Evolutionary conservation across 1,140 invertebrate species (phyloP).

Genomic region (Anastrepha ludens): DNA sequence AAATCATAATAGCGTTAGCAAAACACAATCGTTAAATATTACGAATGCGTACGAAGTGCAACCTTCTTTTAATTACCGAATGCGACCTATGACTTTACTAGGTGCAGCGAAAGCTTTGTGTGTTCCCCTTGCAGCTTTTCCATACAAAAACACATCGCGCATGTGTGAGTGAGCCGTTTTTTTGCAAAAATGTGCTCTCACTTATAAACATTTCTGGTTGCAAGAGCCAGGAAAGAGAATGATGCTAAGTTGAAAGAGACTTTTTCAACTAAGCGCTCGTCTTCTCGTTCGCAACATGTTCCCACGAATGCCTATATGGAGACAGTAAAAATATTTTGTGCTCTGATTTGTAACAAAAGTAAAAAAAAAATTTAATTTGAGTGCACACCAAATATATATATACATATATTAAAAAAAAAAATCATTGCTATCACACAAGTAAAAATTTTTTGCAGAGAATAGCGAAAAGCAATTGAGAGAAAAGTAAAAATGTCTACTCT

Average conservation of each 20-base stretch:
- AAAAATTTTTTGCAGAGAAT: too few species aligned
- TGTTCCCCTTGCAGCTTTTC: neutral
- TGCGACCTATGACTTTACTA: neutral
- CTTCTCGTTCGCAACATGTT: too few species aligned
- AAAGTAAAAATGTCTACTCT: neutral
- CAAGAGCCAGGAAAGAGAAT: too few species aligned
- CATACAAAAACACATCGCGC: neutral
- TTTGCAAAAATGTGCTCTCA: neutral
- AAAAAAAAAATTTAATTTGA: too few species aligned
- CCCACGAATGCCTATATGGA: neutral
- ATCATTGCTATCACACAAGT: too few species aligned
- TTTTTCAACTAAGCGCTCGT: too few species aligned
- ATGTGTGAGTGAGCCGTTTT: neutral
- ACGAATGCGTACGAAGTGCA: too few species aligned
- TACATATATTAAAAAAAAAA: too few species aligned
- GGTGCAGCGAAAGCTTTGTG: neutral
- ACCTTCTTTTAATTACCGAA: neutral
- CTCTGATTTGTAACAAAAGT: neutral
- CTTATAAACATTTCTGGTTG: too few species aligned
- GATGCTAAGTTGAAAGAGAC: too few species aligned
- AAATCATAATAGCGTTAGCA: neutral
- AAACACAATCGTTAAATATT: neutral
- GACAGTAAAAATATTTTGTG: neutral
- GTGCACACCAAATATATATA: too few species aligned
- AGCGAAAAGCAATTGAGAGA: neutral